Percentiles rank a stretch among this genome's conserved stretches.
phyloP scores from a whole-genome alignment of 2,888 invertebrate species.

The Gastrophysa polygoni region DNA sequence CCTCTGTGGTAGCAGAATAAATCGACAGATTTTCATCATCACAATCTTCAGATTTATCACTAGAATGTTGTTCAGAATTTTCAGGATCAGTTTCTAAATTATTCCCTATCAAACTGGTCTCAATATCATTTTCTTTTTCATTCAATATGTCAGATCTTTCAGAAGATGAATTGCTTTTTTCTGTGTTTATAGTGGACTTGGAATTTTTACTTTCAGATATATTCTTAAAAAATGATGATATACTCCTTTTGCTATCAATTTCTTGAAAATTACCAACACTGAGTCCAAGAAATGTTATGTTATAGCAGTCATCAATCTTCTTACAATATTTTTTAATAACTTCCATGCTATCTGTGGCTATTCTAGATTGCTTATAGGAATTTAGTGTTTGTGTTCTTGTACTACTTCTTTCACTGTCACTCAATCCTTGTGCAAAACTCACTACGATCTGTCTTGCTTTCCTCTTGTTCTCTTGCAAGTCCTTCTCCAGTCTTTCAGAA shows the following conservation, averaged over 20 bases:
- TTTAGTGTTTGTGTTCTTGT: slow-evolving; percentile 69
- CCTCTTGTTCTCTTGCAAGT: slow-evolving; percentile 80
- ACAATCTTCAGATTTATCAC: slow-evolving; percentile 1
- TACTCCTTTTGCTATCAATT: slow-evolving; percentile 59
- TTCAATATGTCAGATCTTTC: background rate
- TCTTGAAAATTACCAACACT: slow-evolving; percentile 81
- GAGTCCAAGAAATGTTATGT: slow-evolving; percentile 75
- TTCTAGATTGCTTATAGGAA: slow-evolving; percentile 69
- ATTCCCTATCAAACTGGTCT: no score
- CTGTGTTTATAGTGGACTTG: background rate
- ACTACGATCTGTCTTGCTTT: slow-evolving; percentile 80
- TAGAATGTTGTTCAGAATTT: background rate
- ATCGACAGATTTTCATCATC: slow-evolving; percentile 21
- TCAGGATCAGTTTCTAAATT: no score
- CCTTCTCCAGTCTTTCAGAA: slow-evolving; percentile 80
- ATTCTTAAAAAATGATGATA: slow-evolving; percentile 45
- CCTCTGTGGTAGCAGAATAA: slow-evolving; percentile 37
- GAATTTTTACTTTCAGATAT: background rate
- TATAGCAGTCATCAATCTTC: slow-evolving; percentile 48
- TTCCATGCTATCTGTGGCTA: slow-evolving; percentile 70
- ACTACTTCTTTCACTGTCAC: slow-evolving; percentile 64
- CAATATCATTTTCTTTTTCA: background rate
- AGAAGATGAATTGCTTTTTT: background rate
- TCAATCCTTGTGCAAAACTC: slow-evolving; percentile 66
- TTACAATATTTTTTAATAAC: slow-evolving; percentile 65